A percentile compares a stretch with the other conserved stretches of the same genome.
phyloP scores from a whole-genome alignment of 2,113 vertebrate genomes.

The Brachyhypopomus gauderio region DNA sequence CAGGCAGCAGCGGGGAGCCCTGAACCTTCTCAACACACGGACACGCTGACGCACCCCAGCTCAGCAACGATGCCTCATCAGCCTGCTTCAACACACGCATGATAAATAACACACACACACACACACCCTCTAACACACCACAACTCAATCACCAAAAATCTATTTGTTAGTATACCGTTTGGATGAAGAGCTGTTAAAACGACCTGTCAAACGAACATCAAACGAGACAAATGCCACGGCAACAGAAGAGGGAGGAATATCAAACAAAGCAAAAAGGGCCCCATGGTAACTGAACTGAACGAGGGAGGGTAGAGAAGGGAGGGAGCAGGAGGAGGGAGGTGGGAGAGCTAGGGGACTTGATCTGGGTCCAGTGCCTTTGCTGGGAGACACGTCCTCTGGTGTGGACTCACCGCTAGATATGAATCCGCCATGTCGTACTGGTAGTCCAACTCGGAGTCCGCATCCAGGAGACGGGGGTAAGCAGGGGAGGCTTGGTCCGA shows the following conservation, averaged over 20 bases:
- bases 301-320: background rate
- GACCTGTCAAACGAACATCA: background rate
- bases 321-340: constrained; percentile 15
- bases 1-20: constrained; percentile 83
- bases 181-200: constrained; percentile 31
- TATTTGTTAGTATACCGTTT: background rate
- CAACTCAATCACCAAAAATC: background rate
- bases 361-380: constrained; percentile 2
- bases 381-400: constrained; percentile 28
- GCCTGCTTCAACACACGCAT: constrained; percentile 62
- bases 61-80: constrained; percentile 76
- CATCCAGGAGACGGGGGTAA: constrained; percentile 79
- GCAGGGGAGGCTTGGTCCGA: constrained; percentile 78
- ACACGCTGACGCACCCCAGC: constrained; percentile 82
- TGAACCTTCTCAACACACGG: constrained; percentile 91
- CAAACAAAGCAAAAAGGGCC: constrained; percentile 4
- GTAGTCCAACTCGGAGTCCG: constrained; percentile 85
- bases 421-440: constrained; percentile 84
- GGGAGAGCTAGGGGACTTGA: background rate
- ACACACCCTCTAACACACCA: background rate
- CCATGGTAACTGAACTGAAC: constrained; percentile 32
- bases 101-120: constrained; percentile 5
- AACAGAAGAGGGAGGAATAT: background rate
- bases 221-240: constrained; percentile 14
- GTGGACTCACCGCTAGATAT: constrained; percentile 84